These are phyloP conservation scores for Minunthozetes semirufus DNA, from an alignment of 2,888 invertebrate species.

Conservation along the genomic window DNA sequence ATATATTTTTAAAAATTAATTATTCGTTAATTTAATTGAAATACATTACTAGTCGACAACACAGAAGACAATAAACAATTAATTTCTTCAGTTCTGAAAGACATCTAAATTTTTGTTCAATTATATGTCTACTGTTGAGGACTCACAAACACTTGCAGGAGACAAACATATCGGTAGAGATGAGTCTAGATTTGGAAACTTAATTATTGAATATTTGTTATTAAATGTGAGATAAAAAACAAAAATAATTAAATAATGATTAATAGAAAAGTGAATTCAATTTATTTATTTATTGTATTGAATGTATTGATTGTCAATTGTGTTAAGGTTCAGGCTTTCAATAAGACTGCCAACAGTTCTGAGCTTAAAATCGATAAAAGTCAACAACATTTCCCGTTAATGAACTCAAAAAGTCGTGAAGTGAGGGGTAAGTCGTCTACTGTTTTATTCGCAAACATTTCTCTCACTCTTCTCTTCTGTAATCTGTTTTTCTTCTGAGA, in stretches of 20 bases:
- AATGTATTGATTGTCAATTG: neutral
- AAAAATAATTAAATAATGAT: neutral
- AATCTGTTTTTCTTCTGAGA: neutral
- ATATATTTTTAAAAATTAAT: neutral
- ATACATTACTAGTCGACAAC: neutral
- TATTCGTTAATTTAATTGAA: neutral
- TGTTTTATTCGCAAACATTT: neutral
- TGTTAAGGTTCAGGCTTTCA: neutral
- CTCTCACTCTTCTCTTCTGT: too few relatives aligned
- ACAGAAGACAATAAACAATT: neutral
- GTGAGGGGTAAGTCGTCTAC: constrained; percentile 2
- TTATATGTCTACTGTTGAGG: too few relatives aligned
- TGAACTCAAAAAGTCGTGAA: constrained; percentile 11
- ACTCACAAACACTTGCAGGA: too few relatives aligned
- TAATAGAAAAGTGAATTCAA: neutral
- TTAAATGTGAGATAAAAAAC: too few relatives aligned
- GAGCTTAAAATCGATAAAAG: neutral
- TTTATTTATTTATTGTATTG: neutral
- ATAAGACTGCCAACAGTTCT: neutral
- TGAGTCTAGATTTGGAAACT: too few relatives aligned
- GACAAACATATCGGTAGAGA: too few relatives aligned
- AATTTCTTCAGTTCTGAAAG: neutral
- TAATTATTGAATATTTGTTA: too few relatives aligned
- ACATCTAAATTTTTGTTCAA: too few relatives aligned
- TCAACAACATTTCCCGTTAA: neutral